Evolutionary conservation across 1,140 invertebrate genomes (phyloP).

Genomic region (Euborellia annulipes): DNA sequence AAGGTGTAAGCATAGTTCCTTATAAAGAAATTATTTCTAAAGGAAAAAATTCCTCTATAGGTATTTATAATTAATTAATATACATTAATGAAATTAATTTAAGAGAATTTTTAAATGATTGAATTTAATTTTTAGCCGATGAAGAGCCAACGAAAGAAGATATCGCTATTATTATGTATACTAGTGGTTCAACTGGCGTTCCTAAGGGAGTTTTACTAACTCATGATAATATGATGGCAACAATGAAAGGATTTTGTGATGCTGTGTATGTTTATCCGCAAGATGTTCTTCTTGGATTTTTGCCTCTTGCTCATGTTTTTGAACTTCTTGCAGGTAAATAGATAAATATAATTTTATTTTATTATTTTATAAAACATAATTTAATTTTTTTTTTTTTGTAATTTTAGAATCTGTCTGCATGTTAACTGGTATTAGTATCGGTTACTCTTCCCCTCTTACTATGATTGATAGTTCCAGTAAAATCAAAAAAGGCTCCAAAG

Average conservation of each 20-base stretch:
- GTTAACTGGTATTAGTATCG: slow-evolving; percentile 72
- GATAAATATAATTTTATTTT: too few relatives aligned
- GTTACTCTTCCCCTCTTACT: slow-evolving; percentile 89
- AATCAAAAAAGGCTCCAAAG: slow-evolving; percentile 79
- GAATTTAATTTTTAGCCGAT: slow-evolving; percentile 20
- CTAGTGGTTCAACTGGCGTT: slow-evolving; percentile 81
- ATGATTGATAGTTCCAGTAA: slow-evolving; percentile 92
- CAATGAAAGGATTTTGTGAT: slow-evolving; percentile 75
- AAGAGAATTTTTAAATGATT: neutral
- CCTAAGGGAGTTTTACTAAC: slow-evolving; percentile 77
- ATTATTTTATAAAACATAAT: too few relatives aligned
- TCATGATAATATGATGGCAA: slow-evolving; percentile 79
- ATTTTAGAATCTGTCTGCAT: slow-evolving; percentile 36
- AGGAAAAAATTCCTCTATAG: slow-evolving; percentile 28
- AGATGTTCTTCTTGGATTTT: slow-evolving; percentile 85
- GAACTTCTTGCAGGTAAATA: slow-evolving; percentile 75
- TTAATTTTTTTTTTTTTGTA: slow-evolving; percentile 7
- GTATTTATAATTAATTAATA: slow-evolving; percentile 19
- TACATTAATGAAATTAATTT: neutral
- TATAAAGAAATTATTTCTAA: slow-evolving; percentile 39
- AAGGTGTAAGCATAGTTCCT: slow-evolving; percentile 43
- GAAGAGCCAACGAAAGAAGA: slow-evolving; percentile 50
- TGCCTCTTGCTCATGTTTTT: slow-evolving; percentile 94
- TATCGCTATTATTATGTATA: slow-evolving; percentile 91
- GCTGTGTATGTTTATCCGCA: slow-evolving; percentile 47